phyloP scores from a whole-genome alignment of 2,113 vertebrate species.

The Myiozetetes cayanensis region DNA sequence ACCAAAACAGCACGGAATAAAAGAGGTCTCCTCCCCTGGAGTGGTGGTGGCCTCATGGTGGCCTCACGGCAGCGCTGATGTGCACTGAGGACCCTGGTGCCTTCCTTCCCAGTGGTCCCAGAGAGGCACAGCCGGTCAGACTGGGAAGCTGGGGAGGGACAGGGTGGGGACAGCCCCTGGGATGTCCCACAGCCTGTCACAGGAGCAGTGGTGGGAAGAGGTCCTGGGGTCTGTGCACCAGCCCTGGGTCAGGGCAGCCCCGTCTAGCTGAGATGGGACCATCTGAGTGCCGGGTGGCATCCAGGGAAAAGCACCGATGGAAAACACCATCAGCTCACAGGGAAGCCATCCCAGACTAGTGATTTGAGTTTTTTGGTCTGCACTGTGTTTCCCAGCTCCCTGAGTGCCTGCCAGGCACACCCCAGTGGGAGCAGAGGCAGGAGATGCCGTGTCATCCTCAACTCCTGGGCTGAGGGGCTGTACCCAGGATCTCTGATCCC shows the following conservation, averaged over 20 bases:
- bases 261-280: neutral
- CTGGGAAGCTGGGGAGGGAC: neutral
- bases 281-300: fast-evolving
- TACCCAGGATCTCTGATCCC: neutral
- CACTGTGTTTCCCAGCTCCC: neutral
- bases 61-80: neutral
- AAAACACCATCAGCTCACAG: neutral
- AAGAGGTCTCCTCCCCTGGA: neutral
- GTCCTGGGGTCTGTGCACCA: neutral
- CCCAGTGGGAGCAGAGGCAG: neutral
- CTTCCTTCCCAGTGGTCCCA: neutral
- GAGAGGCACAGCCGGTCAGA: neutral
- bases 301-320: neutral
- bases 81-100: neutral
- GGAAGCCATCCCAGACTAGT: neutral
- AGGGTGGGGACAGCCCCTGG: neutral
- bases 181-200: neutral
- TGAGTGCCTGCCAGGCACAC: too few species aligned
- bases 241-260: too few species aligned
- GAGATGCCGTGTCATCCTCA: neutral
- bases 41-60: neutral
- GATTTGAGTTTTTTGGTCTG: neutral
- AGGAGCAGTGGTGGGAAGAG: neutral
- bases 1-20: fast-evolving
- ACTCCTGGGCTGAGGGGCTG: neutral